Conservation (phyloP, 2,888 invertebrate genomes). For the Sylvicola cinctus region DNA sequence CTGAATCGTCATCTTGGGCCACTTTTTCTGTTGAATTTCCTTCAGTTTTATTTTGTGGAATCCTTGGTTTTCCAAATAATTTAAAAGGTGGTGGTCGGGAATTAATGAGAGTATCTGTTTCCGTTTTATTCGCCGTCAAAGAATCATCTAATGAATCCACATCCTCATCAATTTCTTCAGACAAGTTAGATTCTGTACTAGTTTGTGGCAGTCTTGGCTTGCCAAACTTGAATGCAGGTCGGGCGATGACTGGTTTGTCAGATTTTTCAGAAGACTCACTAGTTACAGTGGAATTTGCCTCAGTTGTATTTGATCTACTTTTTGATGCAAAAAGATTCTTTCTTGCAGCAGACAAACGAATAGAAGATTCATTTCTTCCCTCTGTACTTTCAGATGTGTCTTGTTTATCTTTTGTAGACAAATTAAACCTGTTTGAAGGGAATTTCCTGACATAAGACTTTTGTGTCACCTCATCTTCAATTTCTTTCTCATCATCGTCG, state of each 20-base stretch:
- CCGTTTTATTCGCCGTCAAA: neutral
- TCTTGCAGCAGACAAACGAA: no score
- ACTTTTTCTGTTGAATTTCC: slow-evolving; percentile 1
- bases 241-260: neutral
- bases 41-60: slow-evolving; percentile 3
- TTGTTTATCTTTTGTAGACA: no score
- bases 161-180: neutral
- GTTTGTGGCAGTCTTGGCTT: neutral
- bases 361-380: no score
- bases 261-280: no score
- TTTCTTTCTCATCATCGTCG: no score
- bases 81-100: neutral
- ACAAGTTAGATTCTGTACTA: neutral
- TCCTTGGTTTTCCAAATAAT: neutral
- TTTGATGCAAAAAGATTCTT: no score
- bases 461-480: no score
- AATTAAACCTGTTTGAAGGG: no score
- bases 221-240: neutral
- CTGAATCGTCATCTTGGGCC: slow-evolving; percentile 1
- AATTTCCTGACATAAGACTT: no score
- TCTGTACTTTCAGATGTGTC: no score
- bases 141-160: neutral
- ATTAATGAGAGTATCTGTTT: slow-evolving; percentile 1
- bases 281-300: no score
- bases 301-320: no score